Evolutionary conservation across 2,888 invertebrate genomes (phyloP), one percentile per base, ranked within the genome.

Genomic region (Abrostola triplasia): DNA sequence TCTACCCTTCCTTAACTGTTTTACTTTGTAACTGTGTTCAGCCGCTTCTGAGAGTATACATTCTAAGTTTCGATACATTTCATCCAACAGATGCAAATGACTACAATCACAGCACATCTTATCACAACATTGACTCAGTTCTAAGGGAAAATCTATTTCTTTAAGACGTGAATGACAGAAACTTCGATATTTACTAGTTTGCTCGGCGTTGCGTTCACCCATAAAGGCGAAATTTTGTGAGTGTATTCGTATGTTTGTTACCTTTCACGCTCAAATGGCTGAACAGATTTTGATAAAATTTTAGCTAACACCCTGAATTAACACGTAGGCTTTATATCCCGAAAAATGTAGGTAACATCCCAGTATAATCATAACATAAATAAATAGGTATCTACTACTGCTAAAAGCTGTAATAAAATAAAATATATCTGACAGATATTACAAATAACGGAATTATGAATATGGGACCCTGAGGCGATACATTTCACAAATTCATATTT

Each of bases 61-160:
- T 42, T 42, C 53, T 24, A 53, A 35, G 42, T 42, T 53, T 35
- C 11, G 9, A 44, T 54, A 54, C 44, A 54, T 54, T 44, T 44
- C 44, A 36, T 54, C 54, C 36, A 54, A 44, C 44, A 54, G 10
- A 36, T 5, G 10, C 42, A 44, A 44, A 12, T 54, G 42, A 12
- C 44, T 36, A 36, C n/a, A 42, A 36, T 54, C 44, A 44, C 9
- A 36, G 12, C 54, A 54, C 44, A 44, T 44, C 54, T 8, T 36
- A 36, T 54, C 54, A n/a, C n/a, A 36, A 44, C 54, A 54, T 35
- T 36, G 54, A 44, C 12, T 44, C 11, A 54, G 12, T 54, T 42
- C 52, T 37, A 36, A 0, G n/a, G 42, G 42, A 42, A 42, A 42
- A 42, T 42, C 12, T 0, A 42, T 42, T 12, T 42, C 12, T 42